These are phyloP conservation scores for Trichogramma evanescens DNA, from an alignment of 2,888 invertebrate species.

Conservation along the genomic window DNA sequence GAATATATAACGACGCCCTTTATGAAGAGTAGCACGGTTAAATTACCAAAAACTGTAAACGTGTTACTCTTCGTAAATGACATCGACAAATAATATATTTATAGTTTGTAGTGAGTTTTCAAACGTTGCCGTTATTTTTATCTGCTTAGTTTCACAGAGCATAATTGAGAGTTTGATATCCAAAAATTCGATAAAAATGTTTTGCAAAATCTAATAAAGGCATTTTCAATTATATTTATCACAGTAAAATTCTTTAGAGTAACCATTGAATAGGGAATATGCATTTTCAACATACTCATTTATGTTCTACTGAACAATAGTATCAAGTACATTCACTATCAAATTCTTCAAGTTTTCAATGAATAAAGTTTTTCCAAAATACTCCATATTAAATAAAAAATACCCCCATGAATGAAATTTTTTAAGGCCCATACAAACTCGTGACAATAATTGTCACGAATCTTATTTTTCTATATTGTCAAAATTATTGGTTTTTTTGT, in stretches of 20 bases:
- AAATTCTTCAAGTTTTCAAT: too few relatives aligned
- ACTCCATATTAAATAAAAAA: too few relatives aligned
- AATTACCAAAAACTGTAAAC: too few relatives aligned
- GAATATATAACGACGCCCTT: too few relatives aligned
- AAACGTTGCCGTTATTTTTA: conserved; percentile 12
- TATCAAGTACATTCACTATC: too few relatives aligned
- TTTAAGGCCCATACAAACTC: not conserved
- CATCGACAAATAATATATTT: too few relatives aligned
- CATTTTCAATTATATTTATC: conserved; percentile 14
- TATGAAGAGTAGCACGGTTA: too few relatives aligned
- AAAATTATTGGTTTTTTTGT: conserved; percentile 45
- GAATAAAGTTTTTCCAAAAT: too few relatives aligned
- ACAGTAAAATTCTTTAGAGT: conserved; percentile 13
- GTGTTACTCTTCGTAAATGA: too few relatives aligned
- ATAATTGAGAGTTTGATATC: conserved; percentile 14
- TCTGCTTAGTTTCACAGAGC: not conserved
- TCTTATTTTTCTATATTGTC: not conserved
- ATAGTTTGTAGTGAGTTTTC: conserved; percentile 1
- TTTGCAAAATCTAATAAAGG: conserved; percentile 2
- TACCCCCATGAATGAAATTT: too few relatives aligned
- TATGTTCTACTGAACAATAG: too few relatives aligned
- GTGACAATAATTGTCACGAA: not conserved
- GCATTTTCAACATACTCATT: not conserved
- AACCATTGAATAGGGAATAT: conserved; percentile 4
- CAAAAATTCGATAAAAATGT: not conserved